A percentile compares a stretch with the other conserved stretches of the same genome.
phyloP scores from a whole-genome alignment of 2,113 vertebrate genomes.

The Nerophis lumbriciformis region DNA sequence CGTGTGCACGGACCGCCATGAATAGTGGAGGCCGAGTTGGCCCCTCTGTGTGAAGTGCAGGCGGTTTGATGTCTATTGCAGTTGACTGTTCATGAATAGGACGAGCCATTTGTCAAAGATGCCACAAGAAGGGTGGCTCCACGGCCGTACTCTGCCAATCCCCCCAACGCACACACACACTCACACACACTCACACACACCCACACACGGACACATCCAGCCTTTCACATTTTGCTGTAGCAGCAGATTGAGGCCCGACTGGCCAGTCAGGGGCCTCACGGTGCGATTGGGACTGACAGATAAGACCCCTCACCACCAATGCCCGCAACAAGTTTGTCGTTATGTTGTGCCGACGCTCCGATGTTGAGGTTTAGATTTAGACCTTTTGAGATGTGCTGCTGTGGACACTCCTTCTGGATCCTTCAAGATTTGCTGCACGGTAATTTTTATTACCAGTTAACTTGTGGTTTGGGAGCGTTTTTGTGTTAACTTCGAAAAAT shows the following conservation, averaged over 20 bases:
- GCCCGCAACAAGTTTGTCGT: constrained; percentile 8
- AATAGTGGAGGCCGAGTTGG: constrained; percentile 51
- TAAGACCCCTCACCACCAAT: not conserved
- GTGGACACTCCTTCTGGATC: constrained; percentile 64
- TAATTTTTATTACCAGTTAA: constrained; percentile 32
- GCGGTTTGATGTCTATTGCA: constrained; percentile 63
- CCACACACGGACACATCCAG: constrained; percentile 8
- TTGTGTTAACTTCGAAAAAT: constrained; percentile 1
- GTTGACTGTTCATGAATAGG: constrained; percentile 72
- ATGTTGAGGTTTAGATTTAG: constrained; percentile 18
- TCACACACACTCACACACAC: not conserved
- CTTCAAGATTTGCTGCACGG: constrained; percentile 60
- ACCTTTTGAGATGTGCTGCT: constrained; percentile 57
- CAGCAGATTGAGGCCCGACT: constrained; percentile 44
- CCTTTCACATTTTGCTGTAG: constrained; percentile 47
- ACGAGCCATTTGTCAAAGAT: constrained; percentile 66
- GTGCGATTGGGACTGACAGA: constrained; percentile 34
- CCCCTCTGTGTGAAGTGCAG: constrained; percentile 59
- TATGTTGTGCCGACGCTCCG: constrained; percentile 18
- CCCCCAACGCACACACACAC: not conserved
- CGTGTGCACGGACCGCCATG: constrained; percentile 32
- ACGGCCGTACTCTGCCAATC: constrained; percentile 19
- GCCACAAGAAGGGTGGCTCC: constrained; percentile 53
- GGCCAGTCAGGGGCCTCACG: constrained; percentile 26
- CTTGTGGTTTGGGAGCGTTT: constrained; percentile 5